Evolutionary conservation across 2,797 vertebrate genomes (phyloP).

Genomic region (Mallotus villosus): DNA sequence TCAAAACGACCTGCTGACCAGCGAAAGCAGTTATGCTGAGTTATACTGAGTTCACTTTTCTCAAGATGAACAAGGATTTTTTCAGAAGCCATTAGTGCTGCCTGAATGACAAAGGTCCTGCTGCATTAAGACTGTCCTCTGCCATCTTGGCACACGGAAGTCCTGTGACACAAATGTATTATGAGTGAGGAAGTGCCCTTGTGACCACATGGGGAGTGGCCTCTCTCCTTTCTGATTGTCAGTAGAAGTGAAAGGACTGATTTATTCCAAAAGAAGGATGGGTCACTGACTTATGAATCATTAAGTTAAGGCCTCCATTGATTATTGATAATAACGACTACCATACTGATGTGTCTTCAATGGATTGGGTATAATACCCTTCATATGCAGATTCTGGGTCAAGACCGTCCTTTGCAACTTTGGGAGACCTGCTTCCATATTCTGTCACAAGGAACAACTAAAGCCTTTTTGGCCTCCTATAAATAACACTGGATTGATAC

Average conservation of each 20-base stretch:
- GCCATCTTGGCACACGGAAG: constrained; percentile 37
- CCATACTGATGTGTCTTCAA: constrained; percentile 33
- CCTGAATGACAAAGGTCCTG: constrained; percentile 57
- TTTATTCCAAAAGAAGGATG: constrained; percentile 61
- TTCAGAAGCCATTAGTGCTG: constrained; percentile 48
- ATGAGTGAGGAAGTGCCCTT: constrained; percentile 29
- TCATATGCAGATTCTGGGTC: constrained; percentile 32
- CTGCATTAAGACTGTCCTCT: constrained; percentile 43
- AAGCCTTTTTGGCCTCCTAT: not conserved
- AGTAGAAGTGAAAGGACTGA: constrained; percentile 37
- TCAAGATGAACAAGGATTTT: constrained; percentile 40
- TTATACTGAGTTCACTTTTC: constrained; percentile 27
- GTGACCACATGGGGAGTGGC: constrained; percentile 40
- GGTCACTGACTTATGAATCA: constrained; percentile 63
- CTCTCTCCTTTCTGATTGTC: constrained; percentile 50
- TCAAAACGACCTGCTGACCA: too few species aligned
- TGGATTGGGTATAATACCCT: constrained; percentile 25
- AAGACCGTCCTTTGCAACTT: constrained; percentile 13
- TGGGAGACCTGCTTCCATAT: constrained; percentile 22
- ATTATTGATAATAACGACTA: constrained; percentile 71
- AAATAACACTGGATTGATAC: not conserved
- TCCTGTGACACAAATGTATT: constrained; percentile 27
- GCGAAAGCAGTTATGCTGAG: constrained; percentile 8
- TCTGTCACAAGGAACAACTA: not conserved
- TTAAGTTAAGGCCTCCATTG: constrained; percentile 67